phyloP scores from a whole-genome alignment of 2,113 vertebrate genomes.

The Aleadryas rufinucha region DNA sequence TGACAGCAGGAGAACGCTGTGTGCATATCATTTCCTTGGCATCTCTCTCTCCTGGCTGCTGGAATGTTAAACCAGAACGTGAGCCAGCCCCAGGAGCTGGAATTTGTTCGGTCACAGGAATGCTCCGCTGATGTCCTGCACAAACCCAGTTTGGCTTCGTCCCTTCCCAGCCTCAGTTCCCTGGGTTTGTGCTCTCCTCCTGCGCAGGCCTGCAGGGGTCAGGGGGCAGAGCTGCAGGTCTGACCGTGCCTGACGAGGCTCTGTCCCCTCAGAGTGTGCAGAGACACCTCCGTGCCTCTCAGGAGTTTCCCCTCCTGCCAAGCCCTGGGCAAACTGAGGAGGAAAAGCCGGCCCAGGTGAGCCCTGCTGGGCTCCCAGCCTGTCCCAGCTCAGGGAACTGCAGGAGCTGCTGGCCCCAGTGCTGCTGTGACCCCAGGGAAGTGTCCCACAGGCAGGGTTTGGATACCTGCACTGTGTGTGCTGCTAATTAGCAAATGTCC shows the following conservation, averaged over 20 bases:
- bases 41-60: not conserved
- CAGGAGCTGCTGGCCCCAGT: not conserved
- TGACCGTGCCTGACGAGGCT: not conserved
- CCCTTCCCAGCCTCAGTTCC: not conserved
- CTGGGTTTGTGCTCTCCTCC: accelerated
- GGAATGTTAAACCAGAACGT: accelerated
- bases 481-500: not conserved
- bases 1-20: accelerated
- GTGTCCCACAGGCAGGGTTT: accelerated
- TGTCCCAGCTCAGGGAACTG: not conserved
- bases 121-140: not conserved
- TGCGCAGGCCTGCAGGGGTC: not conserved
- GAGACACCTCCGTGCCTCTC: not conserved
- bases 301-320: not conserved
- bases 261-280: not conserved
- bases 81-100: not conserved
- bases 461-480: not conserved
- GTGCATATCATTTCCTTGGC: not conserved
- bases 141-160: not conserved
- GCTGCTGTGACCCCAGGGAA: accelerated
- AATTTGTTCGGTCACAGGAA: accelerated
- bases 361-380: not conserved
- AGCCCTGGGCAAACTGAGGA: not conserved
- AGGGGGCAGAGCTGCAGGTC: not conserved
- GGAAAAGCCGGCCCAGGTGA: not conserved